Base-by-base conservation (phyloP, 2,888 invertebrate genomes). In the Girardia tigrina region DNA sequence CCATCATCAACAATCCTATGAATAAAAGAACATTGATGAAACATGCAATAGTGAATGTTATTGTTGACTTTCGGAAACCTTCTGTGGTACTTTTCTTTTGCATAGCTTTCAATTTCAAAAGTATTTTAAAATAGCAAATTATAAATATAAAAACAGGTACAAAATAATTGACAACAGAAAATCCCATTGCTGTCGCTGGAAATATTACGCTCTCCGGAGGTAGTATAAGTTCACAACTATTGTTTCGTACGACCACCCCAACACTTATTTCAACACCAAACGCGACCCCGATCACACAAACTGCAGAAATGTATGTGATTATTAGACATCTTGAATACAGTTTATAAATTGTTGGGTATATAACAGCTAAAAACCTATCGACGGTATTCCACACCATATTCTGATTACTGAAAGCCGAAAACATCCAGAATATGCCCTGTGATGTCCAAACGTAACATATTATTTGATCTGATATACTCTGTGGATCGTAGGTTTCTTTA, bases 41-140 rank as follows among this genome's bases (percentile, higher is more conserved):
- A 56, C 56, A 56, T 8, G 56, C 56, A 56, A 56, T 56, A 2
- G 56, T 56, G 23, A 56, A 56, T 56, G 56, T 56, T n/a, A 56
- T 23, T 12, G 56, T 56, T 6, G 56, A 56, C 23, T 56, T 56
- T 12, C 56, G 56, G n/a, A 56, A 56, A 4, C 20, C 23, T 56
- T 56, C 56, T 20, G n/a, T 56, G 4, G 8, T 12, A 23, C 23
- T 56, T 4, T 4, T 20, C 4, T n/a, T 56, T 56, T 56, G 56
- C 56, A 56, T 56, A 36, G 20, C n/a, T 56, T 16, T 56, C 56
- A 56, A 56, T n/a, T 56, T 56, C n/a, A 4, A 8, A 16, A 56
- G 56, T 56, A 56, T 56, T 56, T 16, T 4, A 56, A 56, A 56
- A 56, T 56, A 56, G n/a, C 56, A 56, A 8, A 4, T 2, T 20